Evolutionary conservation across 2,888 invertebrate genomes (phyloP).

Genomic region (Sphaerophoria rueppellii): DNA sequence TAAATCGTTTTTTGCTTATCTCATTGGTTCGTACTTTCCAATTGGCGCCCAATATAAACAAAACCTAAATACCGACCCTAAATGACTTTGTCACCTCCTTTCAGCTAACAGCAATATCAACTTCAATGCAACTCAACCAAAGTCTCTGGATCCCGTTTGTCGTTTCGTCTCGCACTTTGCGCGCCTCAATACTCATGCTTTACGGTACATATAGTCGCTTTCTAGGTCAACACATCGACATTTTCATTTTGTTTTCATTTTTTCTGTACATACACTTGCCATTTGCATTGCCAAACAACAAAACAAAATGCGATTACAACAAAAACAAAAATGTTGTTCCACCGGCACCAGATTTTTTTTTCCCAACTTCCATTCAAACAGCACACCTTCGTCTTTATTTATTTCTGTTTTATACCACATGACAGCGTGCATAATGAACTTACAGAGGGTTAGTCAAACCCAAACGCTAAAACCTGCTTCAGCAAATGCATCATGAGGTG

Average conservation of each 20-base stretch:
- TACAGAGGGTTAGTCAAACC: conserved; percentile 41
- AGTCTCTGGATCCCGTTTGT: conserved; percentile 27
- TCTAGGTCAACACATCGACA: conserved; percentile 72
- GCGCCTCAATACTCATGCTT: background rate
- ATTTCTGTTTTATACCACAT: conserved; percentile 41
- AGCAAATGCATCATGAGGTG: conserved; percentile 34
- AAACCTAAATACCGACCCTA: conserved; percentile 38
- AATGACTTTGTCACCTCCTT: conserved; percentile 14
- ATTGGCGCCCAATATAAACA: conserved; percentile 22
- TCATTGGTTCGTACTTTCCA: conserved; percentile 1
- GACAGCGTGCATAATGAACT: conserved; percentile 67
- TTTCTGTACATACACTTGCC: conserved; percentile 64
- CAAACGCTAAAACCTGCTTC: conserved; percentile 33
- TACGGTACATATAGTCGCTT: conserved; percentile 33
- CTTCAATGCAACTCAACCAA: conserved; percentile 15
- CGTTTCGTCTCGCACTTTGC: background rate
- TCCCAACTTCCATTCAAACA: conserved; percentile 14
- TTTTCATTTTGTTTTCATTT: conserved; percentile 70
- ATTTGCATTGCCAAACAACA: conserved; percentile 60
- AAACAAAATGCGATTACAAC: conserved; percentile 3
- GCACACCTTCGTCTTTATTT: conserved; percentile 53
- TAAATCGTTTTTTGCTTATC: background rate
- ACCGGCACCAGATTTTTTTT: conserved; percentile 33
- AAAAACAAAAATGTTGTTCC: conserved; percentile 13
- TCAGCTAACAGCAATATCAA: conserved; percentile 3